Conservation (phyloP, 2,797 vertebrate species). For the Tauraco hartlaubi region DNA sequence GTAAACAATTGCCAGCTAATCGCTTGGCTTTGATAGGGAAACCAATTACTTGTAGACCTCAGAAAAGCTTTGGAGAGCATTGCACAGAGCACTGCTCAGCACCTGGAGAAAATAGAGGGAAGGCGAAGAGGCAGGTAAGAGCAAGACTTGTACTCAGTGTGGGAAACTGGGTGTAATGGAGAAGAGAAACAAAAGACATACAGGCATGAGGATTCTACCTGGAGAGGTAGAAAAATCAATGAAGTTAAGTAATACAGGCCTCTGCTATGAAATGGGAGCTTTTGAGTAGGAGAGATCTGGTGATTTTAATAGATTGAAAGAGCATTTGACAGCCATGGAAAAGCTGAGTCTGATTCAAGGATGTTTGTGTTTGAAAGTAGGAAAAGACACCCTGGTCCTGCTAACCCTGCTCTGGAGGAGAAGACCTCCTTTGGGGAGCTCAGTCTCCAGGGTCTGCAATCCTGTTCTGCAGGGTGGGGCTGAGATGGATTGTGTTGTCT, state of each 20-base stretch:
- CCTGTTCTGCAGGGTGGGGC: neutral
- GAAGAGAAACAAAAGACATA: neutral
- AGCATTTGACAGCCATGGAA: neutral
- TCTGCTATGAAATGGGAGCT: neutral
- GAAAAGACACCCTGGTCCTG: neutral
- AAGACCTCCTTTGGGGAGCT: neutral
- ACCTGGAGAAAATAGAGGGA: neutral
- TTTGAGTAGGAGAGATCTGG: neutral
- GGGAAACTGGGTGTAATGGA: neutral
- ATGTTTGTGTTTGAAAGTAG: neutral
- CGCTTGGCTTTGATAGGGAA: neutral
- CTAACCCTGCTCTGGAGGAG: neutral
- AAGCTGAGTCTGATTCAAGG: neutral
- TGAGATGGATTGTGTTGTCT: neutral
- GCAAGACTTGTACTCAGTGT: neutral
- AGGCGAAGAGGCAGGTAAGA: neutral
- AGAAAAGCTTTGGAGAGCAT: neutral
- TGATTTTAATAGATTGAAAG: neutral
- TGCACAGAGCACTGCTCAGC: neutral
- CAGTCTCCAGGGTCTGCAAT: neutral
- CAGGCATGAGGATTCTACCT: neutral
- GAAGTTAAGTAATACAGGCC: neutral
- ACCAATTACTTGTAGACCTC: neutral
- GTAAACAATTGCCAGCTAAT: neutral
- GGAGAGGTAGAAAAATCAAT: neutral